A percentile compares a stretch with the other conserved stretches of the same genome.
Conservation (phyloP, 2,797 vertebrate genomes). For the Lateolabrax maculatus region DNA sequence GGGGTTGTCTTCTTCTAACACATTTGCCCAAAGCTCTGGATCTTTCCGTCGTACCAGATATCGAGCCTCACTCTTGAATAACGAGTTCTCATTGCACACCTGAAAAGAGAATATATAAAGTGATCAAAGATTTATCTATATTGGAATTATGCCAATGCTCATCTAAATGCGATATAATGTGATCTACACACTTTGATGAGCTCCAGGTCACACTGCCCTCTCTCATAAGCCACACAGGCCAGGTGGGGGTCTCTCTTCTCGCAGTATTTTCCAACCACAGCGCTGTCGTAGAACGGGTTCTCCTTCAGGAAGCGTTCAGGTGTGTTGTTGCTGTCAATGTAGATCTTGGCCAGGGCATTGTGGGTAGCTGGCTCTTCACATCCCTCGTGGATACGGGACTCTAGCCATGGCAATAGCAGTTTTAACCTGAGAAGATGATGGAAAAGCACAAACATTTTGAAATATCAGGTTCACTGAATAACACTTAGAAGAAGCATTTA, state of each 20-base stretch:
- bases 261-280: conserved; percentile 92
- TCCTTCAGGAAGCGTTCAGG: conserved; percentile 93
- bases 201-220: conserved; percentile 93
- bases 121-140: neutral
- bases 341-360: conserved; percentile 95
- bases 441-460: neutral
- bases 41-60: conserved; percentile 93
- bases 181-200: conserved; percentile 89
- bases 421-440: conserved; percentile 86
- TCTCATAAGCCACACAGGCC: conserved; percentile 93
- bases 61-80: conserved; percentile 94
- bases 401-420: conserved; percentile 92
- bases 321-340: conserved; percentile 95
- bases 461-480: neutral
- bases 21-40: conserved; percentile 92
- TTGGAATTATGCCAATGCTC: neutral
- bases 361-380: conserved; percentile 94
- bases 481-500: neutral
- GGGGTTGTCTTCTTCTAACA: conserved; percentile 92
- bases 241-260: conserved; percentile 95
- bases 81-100: conserved; percentile 96
- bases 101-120: conserved; percentile 1
- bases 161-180: neutral
- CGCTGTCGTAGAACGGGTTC: conserved; percentile 92
- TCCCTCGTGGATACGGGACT: conserved; percentile 93